phyloP scores from a whole-genome alignment of 2,797 vertebrate species.

The Sus cebifrons region DNA sequence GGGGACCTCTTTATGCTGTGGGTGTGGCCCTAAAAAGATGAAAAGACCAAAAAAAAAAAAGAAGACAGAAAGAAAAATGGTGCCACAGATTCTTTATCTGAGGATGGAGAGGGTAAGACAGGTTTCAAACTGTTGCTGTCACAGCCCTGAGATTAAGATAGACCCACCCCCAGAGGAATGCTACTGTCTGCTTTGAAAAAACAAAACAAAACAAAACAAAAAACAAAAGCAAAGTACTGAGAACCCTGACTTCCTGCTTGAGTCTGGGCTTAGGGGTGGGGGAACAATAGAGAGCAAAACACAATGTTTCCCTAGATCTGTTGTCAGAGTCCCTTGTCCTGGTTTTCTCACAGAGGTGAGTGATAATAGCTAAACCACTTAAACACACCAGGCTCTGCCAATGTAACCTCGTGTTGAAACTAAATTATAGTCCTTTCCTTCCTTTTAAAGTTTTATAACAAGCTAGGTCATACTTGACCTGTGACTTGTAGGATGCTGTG shows the following conservation, averaged over 20 bases:
- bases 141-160: not conserved
- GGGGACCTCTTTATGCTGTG: too few relatives aligned
- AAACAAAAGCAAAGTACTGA: not conserved
- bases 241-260: slow-evolving; percentile 17
- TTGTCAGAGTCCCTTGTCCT: not conserved
- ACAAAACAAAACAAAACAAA: not conserved
- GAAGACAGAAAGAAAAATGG: not conserved
- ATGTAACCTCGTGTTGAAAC: not conserved
- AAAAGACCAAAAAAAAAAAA: too few relatives aligned
- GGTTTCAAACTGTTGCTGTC: not conserved
- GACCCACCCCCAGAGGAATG: not conserved
- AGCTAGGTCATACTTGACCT: slow-evolving; percentile 61
- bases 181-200: not conserved
- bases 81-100: not conserved
- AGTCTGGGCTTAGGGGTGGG: not conserved
- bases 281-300: slow-evolving; percentile 16
- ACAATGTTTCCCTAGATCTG: not conserved
- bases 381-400: not conserved
- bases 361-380: not conserved
- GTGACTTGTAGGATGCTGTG: slow-evolving; percentile 49
- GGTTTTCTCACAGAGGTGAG: not conserved
- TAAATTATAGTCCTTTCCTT: slow-evolving; percentile 66
- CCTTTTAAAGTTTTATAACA: slow-evolving; percentile 62
- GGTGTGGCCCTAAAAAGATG: too few relatives aligned
- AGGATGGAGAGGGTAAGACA: too few relatives aligned